Evolutionary conservation across 2,113 vertebrate genomes (phyloP).

Genomic region (Phasianus colchicus): DNA sequence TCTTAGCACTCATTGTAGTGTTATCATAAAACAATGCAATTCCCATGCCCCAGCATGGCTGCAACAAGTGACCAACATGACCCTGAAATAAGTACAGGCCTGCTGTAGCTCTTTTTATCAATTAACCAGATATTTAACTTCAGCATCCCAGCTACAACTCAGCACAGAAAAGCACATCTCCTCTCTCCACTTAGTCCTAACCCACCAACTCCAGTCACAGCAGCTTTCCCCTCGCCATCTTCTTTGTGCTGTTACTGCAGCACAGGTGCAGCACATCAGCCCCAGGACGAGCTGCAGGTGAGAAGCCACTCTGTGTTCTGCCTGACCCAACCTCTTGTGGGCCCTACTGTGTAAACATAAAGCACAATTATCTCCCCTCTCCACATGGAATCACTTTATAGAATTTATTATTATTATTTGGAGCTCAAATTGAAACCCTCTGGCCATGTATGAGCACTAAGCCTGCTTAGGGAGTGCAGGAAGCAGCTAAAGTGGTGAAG

Average conservation of each 20-base stretch:
- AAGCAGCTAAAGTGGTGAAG: conserved; percentile 48
- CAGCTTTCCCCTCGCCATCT: fast-evolving
- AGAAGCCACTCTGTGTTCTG: not conserved
- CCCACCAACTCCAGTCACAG: not conserved
- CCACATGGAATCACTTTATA: conserved; percentile 37
- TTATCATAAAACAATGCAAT: not conserved
- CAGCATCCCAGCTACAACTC: not conserved
- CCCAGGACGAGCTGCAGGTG: conserved; percentile 6
- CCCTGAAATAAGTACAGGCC: not conserved
- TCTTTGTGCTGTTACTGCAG: not conserved
- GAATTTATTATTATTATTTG: conserved; percentile 58
- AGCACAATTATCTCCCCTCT: not conserved
- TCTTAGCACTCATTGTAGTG: fast-evolving
- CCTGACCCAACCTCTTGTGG: not conserved
- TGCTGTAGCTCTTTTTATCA: not conserved
- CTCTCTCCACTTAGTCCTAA: not conserved
- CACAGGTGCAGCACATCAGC: not conserved
- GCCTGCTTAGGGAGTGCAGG: conserved; percentile 38
- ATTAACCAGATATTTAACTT: conserved; percentile 9
- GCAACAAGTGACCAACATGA: not conserved
- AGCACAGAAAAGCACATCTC: not conserved
- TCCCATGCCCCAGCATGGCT: not conserved
- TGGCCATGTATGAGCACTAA: conserved; percentile 33
- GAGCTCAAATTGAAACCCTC: conserved; percentile 55
- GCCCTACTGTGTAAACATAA: conserved; percentile 8